These are phyloP conservation scores for Chaetura pelagica DNA, from an alignment of 2,113 vertebrate genomes.

Conservation along the genomic window DNA sequence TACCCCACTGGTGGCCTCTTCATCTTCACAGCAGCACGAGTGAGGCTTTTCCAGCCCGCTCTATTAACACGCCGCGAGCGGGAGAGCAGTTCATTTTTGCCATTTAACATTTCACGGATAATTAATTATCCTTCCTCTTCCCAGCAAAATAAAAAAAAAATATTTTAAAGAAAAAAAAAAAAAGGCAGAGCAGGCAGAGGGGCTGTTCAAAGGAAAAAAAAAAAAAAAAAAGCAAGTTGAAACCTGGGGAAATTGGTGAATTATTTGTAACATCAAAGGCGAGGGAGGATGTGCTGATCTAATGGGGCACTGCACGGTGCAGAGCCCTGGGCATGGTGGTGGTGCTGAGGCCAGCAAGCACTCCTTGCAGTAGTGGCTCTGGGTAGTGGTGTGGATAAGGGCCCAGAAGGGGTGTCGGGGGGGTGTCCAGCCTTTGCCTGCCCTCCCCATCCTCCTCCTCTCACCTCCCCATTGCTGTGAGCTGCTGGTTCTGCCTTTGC, in stretches of 20 bases:
- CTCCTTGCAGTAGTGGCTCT: background rate
- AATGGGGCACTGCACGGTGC: background rate
- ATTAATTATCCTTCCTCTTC: slow-evolving; percentile 65
- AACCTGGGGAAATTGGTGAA: slow-evolving; percentile 27
- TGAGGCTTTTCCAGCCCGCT: rapidly evolving
- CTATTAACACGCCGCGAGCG: background rate
- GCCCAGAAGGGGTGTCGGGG: too few relatives aligned
- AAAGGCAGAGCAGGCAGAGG: slow-evolving; percentile 14
- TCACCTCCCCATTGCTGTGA: rapidly evolving
- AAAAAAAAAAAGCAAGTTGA: background rate
- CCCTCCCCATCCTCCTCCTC: background rate
- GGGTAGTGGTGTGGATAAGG: rapidly evolving
- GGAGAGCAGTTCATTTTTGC: slow-evolving; percentile 36
- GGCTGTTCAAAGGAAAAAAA: slow-evolving; percentile 29
- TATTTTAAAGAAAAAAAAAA: background rate
- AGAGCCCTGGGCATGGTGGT: background rate
- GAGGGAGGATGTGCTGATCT: background rate
- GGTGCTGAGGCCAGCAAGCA: background rate
- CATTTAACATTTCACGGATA: slow-evolving; percentile 61
- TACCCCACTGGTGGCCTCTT: background rate
- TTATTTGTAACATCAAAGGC: slow-evolving; percentile 59
- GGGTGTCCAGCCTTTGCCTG: rapidly evolving
- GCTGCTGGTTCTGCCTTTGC: background rate
- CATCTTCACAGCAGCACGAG: rapidly evolving
- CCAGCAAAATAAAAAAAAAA: background rate